Base-by-base conservation (phyloP, 2,113 vertebrate species). In the Psephotus haematonotus region DNA sequence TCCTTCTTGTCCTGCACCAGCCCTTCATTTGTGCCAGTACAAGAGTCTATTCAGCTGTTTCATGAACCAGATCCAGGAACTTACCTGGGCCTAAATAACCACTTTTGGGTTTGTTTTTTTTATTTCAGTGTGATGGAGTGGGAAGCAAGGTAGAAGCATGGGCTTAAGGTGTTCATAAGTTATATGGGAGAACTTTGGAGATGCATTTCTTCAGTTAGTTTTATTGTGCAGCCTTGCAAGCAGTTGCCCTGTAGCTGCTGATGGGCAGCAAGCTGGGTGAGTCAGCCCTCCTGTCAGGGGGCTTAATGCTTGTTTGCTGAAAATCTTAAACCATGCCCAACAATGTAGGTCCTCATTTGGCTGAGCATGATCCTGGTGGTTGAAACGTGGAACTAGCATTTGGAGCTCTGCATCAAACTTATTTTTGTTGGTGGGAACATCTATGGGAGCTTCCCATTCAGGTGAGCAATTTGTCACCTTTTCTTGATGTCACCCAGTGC, bases 401-500 rank as follows among this genome's bases (percentile, higher is more conserved):
- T 84, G 39, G 52, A 91, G 41, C 35, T 49, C 17, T 39, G 28
- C 23, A 44, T 43, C 18, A 50, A 35, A 31, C 16, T 33, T 39
- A 1, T 17, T 80, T 53, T 39, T 0, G 0, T 17, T 35, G n/a
- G 3, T 52, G 60, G 33, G 27, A 93, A 13, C 13, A 5, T 18
- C 39, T n/a, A 0, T 3, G 2, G 7, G 65, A 24, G n/a, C 49
- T 71, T 77, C n/a, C 39, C 4, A 0, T 82, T 43, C 41, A 44
- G 50, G 25, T 57, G 69, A 68, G 71, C 2, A 3, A 8, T 29
- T 60, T 75, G 59, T 53, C 52, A 41, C 63, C 25, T 10, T 68
- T 47, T 25, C 24, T 44, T 4, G 1, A 25, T 65, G 63, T 65
- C 19, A 35, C 53, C 47, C n/a, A 23, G 0, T 0, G 1, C 27